These are phyloP conservation scores for Heliconius himera DNA, from an alignment of 1,140 invertebrate species.

Conservation along the genomic window DNA sequence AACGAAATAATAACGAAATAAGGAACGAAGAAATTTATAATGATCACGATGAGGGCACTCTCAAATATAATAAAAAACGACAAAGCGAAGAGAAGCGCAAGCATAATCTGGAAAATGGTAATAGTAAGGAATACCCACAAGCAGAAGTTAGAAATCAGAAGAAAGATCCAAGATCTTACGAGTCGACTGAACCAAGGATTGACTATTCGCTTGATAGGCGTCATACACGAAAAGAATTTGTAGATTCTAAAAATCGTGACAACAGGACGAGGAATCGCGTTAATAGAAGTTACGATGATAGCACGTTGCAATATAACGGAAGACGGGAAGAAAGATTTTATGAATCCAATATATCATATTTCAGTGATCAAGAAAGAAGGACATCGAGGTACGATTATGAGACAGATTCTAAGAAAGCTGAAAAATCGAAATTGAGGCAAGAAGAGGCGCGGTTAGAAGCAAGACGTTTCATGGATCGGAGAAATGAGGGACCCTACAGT, in stretches of 20 bases:
- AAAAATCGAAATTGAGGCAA: slow-evolving; percentile 77
- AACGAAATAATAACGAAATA: slow-evolving; percentile 69
- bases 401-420: slow-evolving; percentile 83
- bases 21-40: slow-evolving; percentile 63
- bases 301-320: slow-evolving; percentile 72
- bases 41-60: slow-evolving; percentile 73
- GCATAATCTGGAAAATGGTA: slow-evolving; percentile 63
- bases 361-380: slow-evolving; percentile 80
- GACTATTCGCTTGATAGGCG: slow-evolving; percentile 75
- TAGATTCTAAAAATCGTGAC: slow-evolving; percentile 63
- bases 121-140: slow-evolving; percentile 71
- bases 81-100: slow-evolving; percentile 74
- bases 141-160: slow-evolving; percentile 65
- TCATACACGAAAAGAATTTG: slow-evolving; percentile 65
- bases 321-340: slow-evolving; percentile 81
- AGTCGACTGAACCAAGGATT: slow-evolving; percentile 75
- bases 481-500: slow-evolving; percentile 82
- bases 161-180: slow-evolving; percentile 62
- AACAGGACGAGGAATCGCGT: slow-evolving; percentile 66
- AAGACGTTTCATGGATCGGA: slow-evolving; percentile 70
- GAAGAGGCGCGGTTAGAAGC: slow-evolving; percentile 79
- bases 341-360: slow-evolving; percentile 75
- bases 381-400: slow-evolving; percentile 82
- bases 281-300: slow-evolving; percentile 75
- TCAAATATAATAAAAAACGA: slow-evolving; percentile 79